These are phyloP conservation scores for Sebastes iracundus DNA, from an alignment of 2,797 vertebrate species.

Conservation along the genomic window DNA sequence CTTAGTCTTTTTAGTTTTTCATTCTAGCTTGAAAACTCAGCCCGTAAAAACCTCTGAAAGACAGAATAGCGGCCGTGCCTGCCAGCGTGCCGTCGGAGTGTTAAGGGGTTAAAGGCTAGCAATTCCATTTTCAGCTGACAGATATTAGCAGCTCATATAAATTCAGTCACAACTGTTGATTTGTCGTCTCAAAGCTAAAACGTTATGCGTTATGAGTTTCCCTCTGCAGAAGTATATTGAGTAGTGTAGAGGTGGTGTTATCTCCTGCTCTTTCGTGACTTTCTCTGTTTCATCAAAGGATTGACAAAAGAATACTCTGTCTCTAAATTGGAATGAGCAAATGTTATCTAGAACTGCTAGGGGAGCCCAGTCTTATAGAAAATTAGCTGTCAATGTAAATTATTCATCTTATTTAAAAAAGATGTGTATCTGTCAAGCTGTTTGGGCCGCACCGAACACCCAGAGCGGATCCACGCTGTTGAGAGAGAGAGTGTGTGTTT, in stretches of 20 bases:
- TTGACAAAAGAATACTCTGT: neutral
- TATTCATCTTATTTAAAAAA: neutral
- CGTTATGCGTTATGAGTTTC: neutral
- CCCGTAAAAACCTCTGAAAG: too few species aligned
- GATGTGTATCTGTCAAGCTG: neutral
- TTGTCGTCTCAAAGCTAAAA: neutral
- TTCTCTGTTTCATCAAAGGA: neutral
- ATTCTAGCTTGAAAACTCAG: too few species aligned
- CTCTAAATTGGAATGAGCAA: conserved; percentile 4
- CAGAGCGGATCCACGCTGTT: neutral
- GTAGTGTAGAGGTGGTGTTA: neutral
- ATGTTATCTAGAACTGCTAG: neutral
- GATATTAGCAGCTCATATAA: neutral
- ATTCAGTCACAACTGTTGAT: neutral
- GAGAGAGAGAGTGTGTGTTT: neutral
- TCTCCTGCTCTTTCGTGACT: neutral
- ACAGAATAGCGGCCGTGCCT: too few species aligned
- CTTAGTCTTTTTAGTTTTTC: too few species aligned
- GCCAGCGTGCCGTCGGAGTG: too few species aligned
- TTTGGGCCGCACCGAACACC: neutral
- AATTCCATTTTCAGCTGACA: conserved; percentile 4
- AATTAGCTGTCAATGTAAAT: neutral
- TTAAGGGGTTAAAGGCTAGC: conserved; percentile 8
- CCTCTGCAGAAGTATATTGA: neutral
- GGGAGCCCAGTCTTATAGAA: neutral